Evolutionary conservation across 2,797 vertebrate genomes (phyloP), one percentile per base, ranked within the genome.

Genomic region (Sciurus carolinensis): DNA sequence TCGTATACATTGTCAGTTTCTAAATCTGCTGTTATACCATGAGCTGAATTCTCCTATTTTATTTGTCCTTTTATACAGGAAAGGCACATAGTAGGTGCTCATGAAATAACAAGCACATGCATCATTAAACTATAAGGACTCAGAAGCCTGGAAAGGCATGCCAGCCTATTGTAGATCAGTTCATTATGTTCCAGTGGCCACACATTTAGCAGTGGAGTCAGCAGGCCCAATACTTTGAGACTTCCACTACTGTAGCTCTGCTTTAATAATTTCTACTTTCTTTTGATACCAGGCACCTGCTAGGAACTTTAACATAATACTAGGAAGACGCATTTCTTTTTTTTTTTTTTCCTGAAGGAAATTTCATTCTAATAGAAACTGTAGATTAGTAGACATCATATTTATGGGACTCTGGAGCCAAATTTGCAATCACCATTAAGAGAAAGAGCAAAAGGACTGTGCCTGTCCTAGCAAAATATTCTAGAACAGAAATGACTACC

Each of bases 381-480:
- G 20, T 90, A 95, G 57, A 85, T 95, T 77, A 96, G 87, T 33
- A 7, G 39, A 28, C 86, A 69, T 96, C 59, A 79, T 44, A 95
- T 20, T 77, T 94, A 88, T 42, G 72, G 42, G 88, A 66, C 92
- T 94, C 94, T 59, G 67, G 71, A 94, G 94, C 83, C 86, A 94
- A 94, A 87, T 95, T 95, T 95, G 59, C 47, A 80, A 67, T 94
- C 91, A 92, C 14, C 57, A 82, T 96, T 93, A 94, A 79, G 80
- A 64, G 33, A 80, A 81, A 82, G 59, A 92, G 39, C n/a, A 90
- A 89, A 79, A 82, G 50, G 24, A 30, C 42, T 66, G 12, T 86
- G 75, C 3, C 14, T 28, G n/a, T 87, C 44, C n/a, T 89, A 59
- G 24, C 7, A 81, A 59, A 80, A 39, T 64, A 42, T 50, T 94